A percentile compares a stretch with the other conserved stretches of the same genome.
These are phyloP conservation scores for Gymnopithys bicolor DNA, from an alignment of 2,797 vertebrate genomes.

Conservation along the genomic window DNA sequence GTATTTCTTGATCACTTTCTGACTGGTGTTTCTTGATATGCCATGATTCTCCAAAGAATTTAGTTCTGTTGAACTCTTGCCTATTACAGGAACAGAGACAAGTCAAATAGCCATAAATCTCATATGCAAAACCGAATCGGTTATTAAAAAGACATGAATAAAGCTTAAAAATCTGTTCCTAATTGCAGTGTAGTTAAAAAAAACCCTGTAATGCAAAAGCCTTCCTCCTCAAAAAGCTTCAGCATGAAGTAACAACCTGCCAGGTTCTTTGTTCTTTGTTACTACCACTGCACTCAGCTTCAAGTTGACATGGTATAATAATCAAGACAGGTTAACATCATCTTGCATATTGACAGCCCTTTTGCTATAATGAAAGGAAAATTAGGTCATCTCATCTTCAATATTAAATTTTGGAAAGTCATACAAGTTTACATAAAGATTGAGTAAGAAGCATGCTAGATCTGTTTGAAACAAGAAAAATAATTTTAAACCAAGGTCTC, in stretches of 20 bases:
- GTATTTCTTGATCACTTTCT: neutral
- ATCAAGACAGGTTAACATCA: neutral
- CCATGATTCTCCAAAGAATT: neutral
- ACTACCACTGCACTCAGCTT: neutral
- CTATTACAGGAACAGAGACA: neutral
- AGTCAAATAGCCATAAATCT: neutral
- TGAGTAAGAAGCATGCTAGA: neutral
- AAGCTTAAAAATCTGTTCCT: constrained; percentile 1
- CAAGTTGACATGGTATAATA: neutral
- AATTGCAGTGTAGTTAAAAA: neutral
- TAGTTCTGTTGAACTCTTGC: neutral
- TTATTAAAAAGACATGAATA: neutral
- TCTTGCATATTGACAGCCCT: neutral
- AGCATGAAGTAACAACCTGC: neutral
- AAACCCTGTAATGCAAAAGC: neutral
- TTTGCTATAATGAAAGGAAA: neutral
- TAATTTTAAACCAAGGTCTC: neutral
- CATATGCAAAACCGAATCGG: neutral
- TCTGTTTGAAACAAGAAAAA: neutral
- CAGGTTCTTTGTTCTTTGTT: neutral
- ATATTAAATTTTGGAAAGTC: neutral
- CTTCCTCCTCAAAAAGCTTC: neutral
- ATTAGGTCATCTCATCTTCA: neutral
- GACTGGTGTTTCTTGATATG: neutral
- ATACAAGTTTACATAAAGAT: neutral